Evolutionary conservation across 2,797 vertebrate species (phyloP), one percentile per base, ranked within the genome.

Genomic region (Aeoliscus strigatus): DNA sequence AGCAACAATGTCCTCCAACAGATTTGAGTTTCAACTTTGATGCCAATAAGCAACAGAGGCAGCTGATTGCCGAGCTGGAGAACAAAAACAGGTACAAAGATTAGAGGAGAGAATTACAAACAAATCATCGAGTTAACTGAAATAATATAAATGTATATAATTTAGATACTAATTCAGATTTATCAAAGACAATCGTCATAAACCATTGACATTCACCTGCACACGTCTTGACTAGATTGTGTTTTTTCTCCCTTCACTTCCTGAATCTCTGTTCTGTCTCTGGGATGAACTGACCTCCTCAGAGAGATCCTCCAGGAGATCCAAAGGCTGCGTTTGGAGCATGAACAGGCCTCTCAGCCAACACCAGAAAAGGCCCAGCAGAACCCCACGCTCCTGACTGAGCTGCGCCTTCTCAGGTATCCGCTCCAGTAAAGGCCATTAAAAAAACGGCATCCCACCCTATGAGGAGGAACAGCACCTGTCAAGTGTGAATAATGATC

Each of bases 241-340:
- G 27, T 42, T 31, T 15, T 26, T 32, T 28, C 15, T 12, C 3
- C 18, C 6, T 21, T 21, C 18, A 3, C 18, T 21, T 10, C 49
- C 37, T 72, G 50, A 15, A 44, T 35, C 38, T n/a, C 17, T 52
- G 48, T 56, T 15, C 32, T 14, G 9, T 7, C 33, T 9, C 12
- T 11, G 11, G 32, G 17, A 49, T 47, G 4, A 33, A 33, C 53
- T 77, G 61, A 79, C 46, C 42, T 64, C 67, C 58, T 27, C 66
- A 95, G 93, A 50, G 92, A 96, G 79, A 96, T 97, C 51, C 78
- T 96, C 53, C 93, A 92, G 14, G 94, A 97, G 75, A 97, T 96
- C 27, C 92, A 92, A 79, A 86, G 83, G 8, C 91, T 97, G 3
- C 83, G 93, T 1, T 79, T 86, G 25, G 92, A 96, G 44, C 94